Percentiles rank a stretch among this genome's conserved stretches.
Evolutionary conservation across 2,888 invertebrate genomes (phyloP).

Genomic region (Sinodicranocentrus sp.): DNA sequence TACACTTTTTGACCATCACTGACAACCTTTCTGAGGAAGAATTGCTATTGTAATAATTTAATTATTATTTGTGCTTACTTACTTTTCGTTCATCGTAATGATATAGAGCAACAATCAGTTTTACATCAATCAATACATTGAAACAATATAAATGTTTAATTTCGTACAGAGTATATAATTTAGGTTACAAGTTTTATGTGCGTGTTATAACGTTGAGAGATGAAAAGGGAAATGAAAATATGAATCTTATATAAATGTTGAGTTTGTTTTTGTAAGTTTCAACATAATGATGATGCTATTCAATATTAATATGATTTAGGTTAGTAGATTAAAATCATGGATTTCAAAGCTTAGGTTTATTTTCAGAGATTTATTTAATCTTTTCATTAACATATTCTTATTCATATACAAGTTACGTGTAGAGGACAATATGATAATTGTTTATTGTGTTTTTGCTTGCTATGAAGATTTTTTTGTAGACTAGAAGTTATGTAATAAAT

Average conservation of each 20-base stretch:
- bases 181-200: background rate
- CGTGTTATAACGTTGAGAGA: too few relatives aligned
- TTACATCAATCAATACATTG: background rate
- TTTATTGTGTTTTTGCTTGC: conserved; percentile 16
- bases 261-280: conserved; percentile 42
- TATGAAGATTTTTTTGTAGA: background rate
- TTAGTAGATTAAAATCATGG: conserved; percentile 21
- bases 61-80: background rate
- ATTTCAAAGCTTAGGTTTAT: conserved; percentile 48
- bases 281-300: conserved; percentile 50
- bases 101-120: background rate
- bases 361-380: conserved; percentile 47
- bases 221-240: background rate
- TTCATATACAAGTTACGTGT: conserved; percentile 8
- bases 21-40: too few relatives aligned
- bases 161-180: background rate
- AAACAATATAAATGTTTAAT: too few relatives aligned
- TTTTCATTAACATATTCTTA: conserved; percentile 50
- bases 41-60: too few relatives aligned
- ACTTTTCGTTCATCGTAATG: background rate
- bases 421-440: conserved; percentile 1
- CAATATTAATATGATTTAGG: conserved; percentile 34
- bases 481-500: background rate
- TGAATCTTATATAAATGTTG: conserved; percentile 24
- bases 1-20: too few relatives aligned